These are phyloP conservation scores for Sparidentex hasta DNA, from an alignment of 2,797 vertebrate genomes.

Conservation along the genomic window DNA sequence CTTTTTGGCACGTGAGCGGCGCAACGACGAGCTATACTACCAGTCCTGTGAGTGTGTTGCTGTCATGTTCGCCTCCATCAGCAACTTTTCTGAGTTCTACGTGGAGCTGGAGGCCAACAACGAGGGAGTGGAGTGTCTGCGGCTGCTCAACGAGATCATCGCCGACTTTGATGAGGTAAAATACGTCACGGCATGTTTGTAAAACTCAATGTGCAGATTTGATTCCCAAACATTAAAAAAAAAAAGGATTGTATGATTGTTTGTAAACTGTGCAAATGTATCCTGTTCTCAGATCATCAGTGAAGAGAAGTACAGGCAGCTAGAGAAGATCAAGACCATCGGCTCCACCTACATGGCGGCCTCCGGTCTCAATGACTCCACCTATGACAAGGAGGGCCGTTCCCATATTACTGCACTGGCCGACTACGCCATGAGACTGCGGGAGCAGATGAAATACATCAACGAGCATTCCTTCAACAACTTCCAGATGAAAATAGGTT, in stretches of 20 bases:
- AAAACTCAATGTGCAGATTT: background rate
- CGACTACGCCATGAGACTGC: conserved; percentile 95
- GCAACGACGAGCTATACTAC: conserved; percentile 96
- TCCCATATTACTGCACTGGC: conserved; percentile 93
- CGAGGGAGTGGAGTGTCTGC: conserved; percentile 94
- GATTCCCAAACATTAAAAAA: background rate
- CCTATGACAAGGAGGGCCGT: conserved; percentile 94
- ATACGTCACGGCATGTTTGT: background rate
- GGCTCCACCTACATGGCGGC: conserved; percentile 97
- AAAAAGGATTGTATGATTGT: background rate
- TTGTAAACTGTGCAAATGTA: background rate
- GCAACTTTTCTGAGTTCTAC: conserved; percentile 97
- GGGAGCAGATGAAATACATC: conserved; percentile 98
- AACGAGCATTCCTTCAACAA: conserved; percentile 99
- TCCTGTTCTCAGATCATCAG: conserved; percentile 90
- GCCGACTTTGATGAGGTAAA: conserved; percentile 95
- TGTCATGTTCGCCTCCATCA: conserved; percentile 97
- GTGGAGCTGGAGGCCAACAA: conserved; percentile 98
- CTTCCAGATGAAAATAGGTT: conserved; percentile 99
- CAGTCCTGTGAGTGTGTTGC: conserved; percentile 97
- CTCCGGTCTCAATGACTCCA: conserved; percentile 94
- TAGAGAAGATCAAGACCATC: conserved; percentile 98
- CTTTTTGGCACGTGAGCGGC: conserved; percentile 92
- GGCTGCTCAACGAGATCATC: conserved; percentile 97
- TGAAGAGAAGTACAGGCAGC: conserved; percentile 93